A percentile compares a stretch with the other conserved stretches of the same genome.
Conservation (phyloP, 2,113 vertebrate genomes). For the Ammospiza caudacuta region DNA sequence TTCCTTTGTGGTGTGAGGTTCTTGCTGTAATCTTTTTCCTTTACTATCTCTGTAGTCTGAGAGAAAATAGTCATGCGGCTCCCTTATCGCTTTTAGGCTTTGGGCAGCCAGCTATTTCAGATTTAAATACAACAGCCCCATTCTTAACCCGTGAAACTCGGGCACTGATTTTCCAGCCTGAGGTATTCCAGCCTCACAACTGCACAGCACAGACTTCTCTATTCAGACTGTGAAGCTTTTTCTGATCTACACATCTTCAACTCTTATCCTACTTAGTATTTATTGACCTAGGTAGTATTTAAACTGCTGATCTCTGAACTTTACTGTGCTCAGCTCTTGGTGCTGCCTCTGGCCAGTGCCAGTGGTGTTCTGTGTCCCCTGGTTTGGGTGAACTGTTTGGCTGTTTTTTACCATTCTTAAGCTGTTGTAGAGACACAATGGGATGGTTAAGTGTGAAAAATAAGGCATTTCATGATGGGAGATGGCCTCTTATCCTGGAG, state of each 20-base stretch:
- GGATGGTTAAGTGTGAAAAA: background rate
- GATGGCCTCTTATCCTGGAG: background rate
- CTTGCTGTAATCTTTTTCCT: constrained; percentile 18
- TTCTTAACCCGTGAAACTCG: constrained; percentile 31
- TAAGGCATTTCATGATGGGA: background rate
- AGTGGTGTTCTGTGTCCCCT: rapidly evolving
- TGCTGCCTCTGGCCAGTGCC: background rate
- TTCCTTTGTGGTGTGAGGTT: constrained; percentile 30
- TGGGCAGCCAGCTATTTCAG: constrained; percentile 32
- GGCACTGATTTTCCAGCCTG: background rate
- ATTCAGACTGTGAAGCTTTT: background rate
- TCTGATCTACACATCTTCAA: background rate
- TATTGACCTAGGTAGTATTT: background rate
- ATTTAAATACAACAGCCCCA: background rate
- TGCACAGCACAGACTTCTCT: background rate
- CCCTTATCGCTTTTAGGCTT: constrained; percentile 29
- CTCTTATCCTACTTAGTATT: background rate
- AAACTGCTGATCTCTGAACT: background rate
- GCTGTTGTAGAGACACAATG: background rate
- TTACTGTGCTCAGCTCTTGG: background rate
- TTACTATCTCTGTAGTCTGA: constrained; percentile 34
- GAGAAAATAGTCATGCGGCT: constrained; percentile 8
- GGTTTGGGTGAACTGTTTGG: background rate
- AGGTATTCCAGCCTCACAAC: background rate
- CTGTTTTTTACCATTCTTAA: background rate